These are phyloP conservation scores for Nasua narica DNA, from an alignment of 2,797 vertebrate species.

Conservation along the genomic window DNA sequence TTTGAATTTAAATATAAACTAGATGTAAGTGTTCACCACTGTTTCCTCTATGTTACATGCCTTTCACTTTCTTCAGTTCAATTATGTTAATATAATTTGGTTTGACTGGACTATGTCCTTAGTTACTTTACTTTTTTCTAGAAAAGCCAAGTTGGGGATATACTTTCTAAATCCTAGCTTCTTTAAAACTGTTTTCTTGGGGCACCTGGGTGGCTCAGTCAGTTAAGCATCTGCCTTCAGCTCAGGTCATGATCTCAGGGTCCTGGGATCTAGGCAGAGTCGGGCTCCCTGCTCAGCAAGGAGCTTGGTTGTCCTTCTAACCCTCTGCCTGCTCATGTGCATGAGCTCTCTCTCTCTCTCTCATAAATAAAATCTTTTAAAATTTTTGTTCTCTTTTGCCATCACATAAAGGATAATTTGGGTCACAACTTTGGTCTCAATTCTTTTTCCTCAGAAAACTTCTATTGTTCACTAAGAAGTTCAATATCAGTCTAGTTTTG, in stretches of 20 bases:
- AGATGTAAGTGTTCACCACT: background rate
- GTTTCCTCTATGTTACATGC: background rate
- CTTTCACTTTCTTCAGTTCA: background rate
- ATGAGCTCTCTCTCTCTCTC: background rate
- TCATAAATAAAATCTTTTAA: background rate
- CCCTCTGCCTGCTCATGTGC: background rate
- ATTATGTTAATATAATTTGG: background rate
- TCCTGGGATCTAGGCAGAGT: background rate
- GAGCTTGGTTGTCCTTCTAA: background rate
- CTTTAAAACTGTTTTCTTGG: conserved; percentile 14
- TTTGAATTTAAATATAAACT: background rate
- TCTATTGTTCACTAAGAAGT: background rate
- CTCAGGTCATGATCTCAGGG: background rate
- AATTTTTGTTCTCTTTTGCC: background rate
- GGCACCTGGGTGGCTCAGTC: background rate
- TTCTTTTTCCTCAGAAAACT: conserved; percentile 9
- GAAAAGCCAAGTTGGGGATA: conserved; percentile 2
- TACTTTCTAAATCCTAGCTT: background rate
- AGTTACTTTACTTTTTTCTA: background rate
- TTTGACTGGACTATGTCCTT: background rate
- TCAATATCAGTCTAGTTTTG: background rate
- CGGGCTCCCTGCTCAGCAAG: background rate
- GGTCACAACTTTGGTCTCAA: background rate
- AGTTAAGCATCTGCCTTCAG: background rate
- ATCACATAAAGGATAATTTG: background rate